Percentiles rank a stretch among this genome's conserved stretches.
phyloP scores from a whole-genome alignment of 1,140 invertebrate species.

The Leptoteleia sp. region DNA sequence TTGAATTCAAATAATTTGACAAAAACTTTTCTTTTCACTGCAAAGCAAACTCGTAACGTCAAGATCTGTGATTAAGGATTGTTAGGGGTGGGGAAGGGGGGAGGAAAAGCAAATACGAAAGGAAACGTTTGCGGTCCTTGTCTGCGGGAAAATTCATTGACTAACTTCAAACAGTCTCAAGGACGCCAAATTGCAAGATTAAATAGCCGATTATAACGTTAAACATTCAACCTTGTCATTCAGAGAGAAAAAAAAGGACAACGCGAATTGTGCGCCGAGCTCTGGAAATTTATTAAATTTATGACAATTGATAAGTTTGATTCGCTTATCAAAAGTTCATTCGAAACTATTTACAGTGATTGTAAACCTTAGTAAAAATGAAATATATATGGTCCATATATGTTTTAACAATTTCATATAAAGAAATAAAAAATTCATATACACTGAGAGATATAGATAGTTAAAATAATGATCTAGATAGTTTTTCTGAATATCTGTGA shows the following conservation, averaged over 20 bases:
- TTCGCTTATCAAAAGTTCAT: not conserved
- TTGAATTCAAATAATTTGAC: constrained; percentile 23
- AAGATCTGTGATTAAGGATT: constrained; percentile 24
- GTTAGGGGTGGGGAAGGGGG: constrained; percentile 10
- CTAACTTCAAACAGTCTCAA: constrained; percentile 51
- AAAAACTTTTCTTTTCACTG: not conserved
- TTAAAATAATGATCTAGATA: too few relatives aligned
- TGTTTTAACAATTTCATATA: too few relatives aligned
- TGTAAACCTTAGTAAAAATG: too few relatives aligned
- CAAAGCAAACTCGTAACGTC: constrained; percentile 18
- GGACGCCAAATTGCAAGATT: constrained; percentile 50
- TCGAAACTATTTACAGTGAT: too few relatives aligned
- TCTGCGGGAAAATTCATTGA: constrained; percentile 51
- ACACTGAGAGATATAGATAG: too few relatives aligned
- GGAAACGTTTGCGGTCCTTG: constrained; percentile 2
- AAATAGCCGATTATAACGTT: constrained; percentile 47
- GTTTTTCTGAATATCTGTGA: too few relatives aligned
- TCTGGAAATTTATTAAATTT: not conserved
- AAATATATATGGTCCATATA: too few relatives aligned
- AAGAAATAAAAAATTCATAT: too few relatives aligned
- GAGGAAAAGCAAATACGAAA: constrained; percentile 12
- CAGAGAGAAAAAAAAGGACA: too few relatives aligned
- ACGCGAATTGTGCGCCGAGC: constrained; percentile 6
- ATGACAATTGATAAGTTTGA: constrained; percentile 3
- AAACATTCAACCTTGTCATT: constrained; percentile 52